These are phyloP conservation scores for Ariolimax columbianus DNA, from an alignment of 2,888 invertebrate genomes.

Conservation along the genomic window DNA sequence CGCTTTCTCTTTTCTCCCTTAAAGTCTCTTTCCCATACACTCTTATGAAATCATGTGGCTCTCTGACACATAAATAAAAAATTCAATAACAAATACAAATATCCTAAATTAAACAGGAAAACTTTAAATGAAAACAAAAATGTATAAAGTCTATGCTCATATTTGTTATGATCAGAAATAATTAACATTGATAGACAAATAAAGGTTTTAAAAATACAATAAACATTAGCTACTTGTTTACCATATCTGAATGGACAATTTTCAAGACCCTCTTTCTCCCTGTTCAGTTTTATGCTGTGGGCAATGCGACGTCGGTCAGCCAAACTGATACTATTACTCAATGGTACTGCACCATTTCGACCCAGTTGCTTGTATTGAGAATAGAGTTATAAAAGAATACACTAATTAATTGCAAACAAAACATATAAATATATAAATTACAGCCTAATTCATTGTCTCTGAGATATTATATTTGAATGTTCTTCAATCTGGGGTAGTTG, in stretches of 20 bases:
- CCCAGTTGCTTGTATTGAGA: constrained; percentile 68
- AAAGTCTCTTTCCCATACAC: too few species aligned
- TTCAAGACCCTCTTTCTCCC: constrained; percentile 67
- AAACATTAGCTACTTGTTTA: constrained; percentile 52
- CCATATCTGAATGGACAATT: constrained; percentile 76
- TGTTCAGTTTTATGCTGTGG: constrained; percentile 60
- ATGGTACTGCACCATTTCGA: constrained; percentile 72
- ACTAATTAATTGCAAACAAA: not conserved
- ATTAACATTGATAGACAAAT: not conserved
- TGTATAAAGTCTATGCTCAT: not conserved
- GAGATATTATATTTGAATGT: not conserved
- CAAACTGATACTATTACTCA: constrained; percentile 77
- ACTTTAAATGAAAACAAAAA: not conserved
- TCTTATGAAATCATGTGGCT: too few species aligned
- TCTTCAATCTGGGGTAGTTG: too few species aligned
- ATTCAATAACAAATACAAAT: too few species aligned
- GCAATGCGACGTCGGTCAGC: constrained; percentile 75
- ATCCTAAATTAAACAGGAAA: not conserved
- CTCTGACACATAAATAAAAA: too few species aligned
- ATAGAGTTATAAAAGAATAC: not conserved
- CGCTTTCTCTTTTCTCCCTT: too few species aligned
- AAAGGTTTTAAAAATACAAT: not conserved
- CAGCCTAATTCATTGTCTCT: not conserved
- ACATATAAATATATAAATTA: not conserved
- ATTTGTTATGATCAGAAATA: not conserved